These are phyloP conservation scores for Acanthopagrus latus DNA, from an alignment of 2,797 vertebrate genomes.

Conservation along the genomic window DNA sequence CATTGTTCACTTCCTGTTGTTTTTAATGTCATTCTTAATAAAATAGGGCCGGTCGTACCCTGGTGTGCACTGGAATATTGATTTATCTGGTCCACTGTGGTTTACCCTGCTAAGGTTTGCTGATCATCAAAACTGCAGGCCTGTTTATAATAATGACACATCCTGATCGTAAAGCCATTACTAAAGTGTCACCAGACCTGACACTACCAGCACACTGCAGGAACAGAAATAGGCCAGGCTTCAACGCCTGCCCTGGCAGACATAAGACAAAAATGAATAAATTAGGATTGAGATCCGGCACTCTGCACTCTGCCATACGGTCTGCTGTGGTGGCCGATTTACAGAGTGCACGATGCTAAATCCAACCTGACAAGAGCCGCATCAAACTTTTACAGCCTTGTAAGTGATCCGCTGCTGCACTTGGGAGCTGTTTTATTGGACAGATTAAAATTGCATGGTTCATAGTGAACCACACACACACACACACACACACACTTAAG, in stretches of 20 bases:
- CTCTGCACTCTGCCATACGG: conserved; percentile 40
- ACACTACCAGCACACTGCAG: conserved; percentile 4
- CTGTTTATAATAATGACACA: not conserved
- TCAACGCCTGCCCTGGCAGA: conserved; percentile 30
- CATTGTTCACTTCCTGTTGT: no score
- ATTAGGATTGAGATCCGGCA: conserved; percentile 60
- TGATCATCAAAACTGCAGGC: not conserved
- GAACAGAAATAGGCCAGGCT: conserved; percentile 22
- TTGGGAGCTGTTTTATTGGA: conserved; percentile 72
- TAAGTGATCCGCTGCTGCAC: conserved; percentile 72
- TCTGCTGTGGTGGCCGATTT: conserved; percentile 58
- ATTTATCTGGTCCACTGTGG: no score
- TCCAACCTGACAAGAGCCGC: conserved; percentile 75
- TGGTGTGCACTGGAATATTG: no score
- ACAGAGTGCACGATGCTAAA: conserved; percentile 59
- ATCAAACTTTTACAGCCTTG: conserved; percentile 79
- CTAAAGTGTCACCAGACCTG: not conserved
- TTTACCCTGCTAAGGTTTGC: not conserved
- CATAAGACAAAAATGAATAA: conserved; percentile 72
- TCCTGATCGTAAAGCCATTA: not conserved
- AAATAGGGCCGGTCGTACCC: no score
- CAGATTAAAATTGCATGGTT: conserved; percentile 80
- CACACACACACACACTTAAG: conserved; percentile 14
- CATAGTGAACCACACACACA: conserved; percentile 54
- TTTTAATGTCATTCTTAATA: no score